These are phyloP conservation scores for Bombylius discolor DNA, from an alignment of 2,888 invertebrate species.

Conservation along the genomic window DNA sequence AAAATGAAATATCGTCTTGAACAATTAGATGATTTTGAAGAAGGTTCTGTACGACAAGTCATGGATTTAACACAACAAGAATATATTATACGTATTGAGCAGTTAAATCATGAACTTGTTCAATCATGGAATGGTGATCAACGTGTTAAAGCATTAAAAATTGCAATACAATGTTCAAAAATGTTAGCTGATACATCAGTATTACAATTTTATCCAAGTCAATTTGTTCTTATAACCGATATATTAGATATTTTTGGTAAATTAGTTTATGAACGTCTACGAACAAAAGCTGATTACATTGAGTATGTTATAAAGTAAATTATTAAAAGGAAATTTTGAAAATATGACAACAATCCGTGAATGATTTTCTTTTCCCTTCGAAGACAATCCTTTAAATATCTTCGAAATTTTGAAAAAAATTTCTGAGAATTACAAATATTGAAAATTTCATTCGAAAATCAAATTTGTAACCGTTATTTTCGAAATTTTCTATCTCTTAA, in stretches of 20 bases:
- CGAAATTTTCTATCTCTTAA: too few relatives aligned
- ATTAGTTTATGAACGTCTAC: constrained; percentile 73
- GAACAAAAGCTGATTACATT: constrained; percentile 56
- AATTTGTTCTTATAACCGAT: constrained; percentile 92
- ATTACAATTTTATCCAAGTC: constrained; percentile 93
- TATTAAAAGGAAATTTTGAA: background rate
- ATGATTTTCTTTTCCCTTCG: too few relatives aligned
- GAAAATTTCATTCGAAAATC: too few relatives aligned
- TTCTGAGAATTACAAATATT: too few relatives aligned
- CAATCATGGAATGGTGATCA: constrained; percentile 91
- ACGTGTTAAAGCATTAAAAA: constrained; percentile 88
- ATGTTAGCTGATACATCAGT: constrained; percentile 78
- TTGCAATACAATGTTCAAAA: constrained; percentile 94
- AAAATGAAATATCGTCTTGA: constrained; percentile 83
- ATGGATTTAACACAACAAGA: constrained; percentile 86
- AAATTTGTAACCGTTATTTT: too few relatives aligned
- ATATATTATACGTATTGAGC: constrained; percentile 75
- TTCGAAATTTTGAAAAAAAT: too few relatives aligned
- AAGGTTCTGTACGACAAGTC: constrained; percentile 72
- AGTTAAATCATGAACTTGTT: constrained; percentile 80
- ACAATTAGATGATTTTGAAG: constrained; percentile 90
- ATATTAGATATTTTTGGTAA: constrained; percentile 89
- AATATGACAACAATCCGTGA: too few relatives aligned
- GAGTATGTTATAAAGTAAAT: constrained; percentile 32
- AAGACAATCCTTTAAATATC: too few relatives aligned